These are phyloP conservation scores for Heptranchias perlo DNA, from an alignment of 2,113 vertebrate species.

Conservation along the genomic window DNA sequence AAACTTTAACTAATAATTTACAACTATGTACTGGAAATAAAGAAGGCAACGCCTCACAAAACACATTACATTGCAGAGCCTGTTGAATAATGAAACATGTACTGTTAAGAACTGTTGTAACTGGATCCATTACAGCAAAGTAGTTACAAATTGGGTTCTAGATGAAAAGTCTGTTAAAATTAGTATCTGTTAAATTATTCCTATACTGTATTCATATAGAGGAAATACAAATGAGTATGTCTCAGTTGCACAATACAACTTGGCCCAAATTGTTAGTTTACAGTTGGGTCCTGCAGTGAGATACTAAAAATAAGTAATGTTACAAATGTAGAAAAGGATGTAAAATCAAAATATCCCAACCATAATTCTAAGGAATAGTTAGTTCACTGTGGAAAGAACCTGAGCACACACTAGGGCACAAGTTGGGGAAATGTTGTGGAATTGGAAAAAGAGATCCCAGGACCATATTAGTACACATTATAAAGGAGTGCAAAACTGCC, in stretches of 20 bases:
- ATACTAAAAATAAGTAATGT: neutral
- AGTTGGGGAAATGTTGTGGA: neutral
- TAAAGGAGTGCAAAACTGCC: neutral
- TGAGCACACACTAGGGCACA: neutral
- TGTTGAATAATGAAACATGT: slow-evolving; percentile 19
- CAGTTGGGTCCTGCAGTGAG: neutral
- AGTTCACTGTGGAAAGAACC: neutral
- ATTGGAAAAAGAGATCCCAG: neutral
- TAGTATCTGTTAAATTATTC: neutral
- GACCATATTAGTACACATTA: neutral
- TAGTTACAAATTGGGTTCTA: slow-evolving; percentile 4
- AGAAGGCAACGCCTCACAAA: neutral
- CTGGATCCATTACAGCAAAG: neutral
- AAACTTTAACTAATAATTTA: neutral
- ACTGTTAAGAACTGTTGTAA: too few relatives aligned
- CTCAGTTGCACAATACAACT: neutral
- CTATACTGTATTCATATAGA: neutral
- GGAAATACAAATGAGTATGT: too few relatives aligned
- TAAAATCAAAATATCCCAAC: neutral
- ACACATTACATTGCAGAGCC: neutral
- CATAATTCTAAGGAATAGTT: neutral
- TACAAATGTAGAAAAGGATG: neutral
- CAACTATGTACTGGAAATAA: neutral
- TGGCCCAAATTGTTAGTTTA: neutral
- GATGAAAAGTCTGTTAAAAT: slow-evolving; percentile 7